phyloP scores from a whole-genome alignment of 30 jellyfish, hydroid and myxozoan genomes.

The Sanderia malayensis region DNA sequence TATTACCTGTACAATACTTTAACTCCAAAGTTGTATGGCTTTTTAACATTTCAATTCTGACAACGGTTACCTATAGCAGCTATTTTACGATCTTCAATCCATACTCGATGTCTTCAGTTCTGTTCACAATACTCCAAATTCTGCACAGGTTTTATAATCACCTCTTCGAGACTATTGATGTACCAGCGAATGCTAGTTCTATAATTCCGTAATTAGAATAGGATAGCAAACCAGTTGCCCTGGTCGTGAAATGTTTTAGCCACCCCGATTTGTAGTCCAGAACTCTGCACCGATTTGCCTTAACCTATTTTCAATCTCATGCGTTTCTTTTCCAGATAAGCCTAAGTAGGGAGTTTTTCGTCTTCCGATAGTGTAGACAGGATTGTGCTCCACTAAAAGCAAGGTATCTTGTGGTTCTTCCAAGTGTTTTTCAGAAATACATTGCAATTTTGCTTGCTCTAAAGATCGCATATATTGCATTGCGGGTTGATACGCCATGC shows the following conservation, averaged over 20 bases:
- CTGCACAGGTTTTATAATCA: conserved; percentile 66
- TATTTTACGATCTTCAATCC: conserved; percentile 88
- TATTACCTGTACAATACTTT: too few species aligned
- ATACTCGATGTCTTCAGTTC: conserved; percentile 89
- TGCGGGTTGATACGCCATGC: conserved; percentile 56
- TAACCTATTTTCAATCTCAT: conserved; percentile 20
- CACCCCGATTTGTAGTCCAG: conserved; percentile 81
- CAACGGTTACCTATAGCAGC: conserved; percentile 85
- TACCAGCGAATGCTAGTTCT: conserved; percentile 63
- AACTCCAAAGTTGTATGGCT: too few species aligned
- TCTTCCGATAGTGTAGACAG: conserved; percentile 96
- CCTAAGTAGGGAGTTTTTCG: conserved; percentile 43
- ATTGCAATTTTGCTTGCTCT: conserved; percentile 24
- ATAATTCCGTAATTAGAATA: conserved; percentile 52
- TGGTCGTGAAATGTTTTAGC: conserved; percentile 96
- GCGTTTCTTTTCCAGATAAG: conserved; percentile 23
- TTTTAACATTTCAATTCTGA: too few species aligned
- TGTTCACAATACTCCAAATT: conserved; percentile 61
- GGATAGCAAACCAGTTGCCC: conserved; percentile 98
- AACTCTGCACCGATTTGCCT: conserved; percentile 68
- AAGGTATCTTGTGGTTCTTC: conserved; percentile 49
- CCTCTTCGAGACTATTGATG: conserved; percentile 71
- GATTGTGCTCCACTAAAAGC: conserved; percentile 74
- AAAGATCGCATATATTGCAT: conserved; percentile 58
- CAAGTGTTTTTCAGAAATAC: neutral